A percentile compares a stretch with the other conserved stretches of the same genome.
These are phyloP conservation scores for Chloroclystis v-ata DNA, from an alignment of 2,888 invertebrate genomes.

Conservation along the genomic window DNA sequence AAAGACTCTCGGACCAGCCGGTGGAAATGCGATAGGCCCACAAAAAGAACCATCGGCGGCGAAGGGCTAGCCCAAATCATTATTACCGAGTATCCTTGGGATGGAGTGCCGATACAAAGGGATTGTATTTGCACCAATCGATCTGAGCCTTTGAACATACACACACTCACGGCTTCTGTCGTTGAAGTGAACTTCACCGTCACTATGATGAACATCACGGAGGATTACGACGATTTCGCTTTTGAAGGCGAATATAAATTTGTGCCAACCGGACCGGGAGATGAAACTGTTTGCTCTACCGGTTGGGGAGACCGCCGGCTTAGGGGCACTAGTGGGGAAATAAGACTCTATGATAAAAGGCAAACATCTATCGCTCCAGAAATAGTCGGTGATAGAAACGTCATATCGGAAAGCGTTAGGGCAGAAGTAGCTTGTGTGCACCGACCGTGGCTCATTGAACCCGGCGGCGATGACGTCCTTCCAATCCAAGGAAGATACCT, in stretches of 20 bases:
- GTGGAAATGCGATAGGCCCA: conserved; percentile 82
- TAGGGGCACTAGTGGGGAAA: conserved; percentile 85
- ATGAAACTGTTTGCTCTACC: conserved; percentile 79
- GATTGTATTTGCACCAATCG: conserved; percentile 87
- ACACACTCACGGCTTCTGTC: conserved; percentile 82
- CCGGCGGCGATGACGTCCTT: conserved; percentile 83
- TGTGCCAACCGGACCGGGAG: conserved; percentile 75
- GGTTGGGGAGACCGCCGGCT: conserved; percentile 82
- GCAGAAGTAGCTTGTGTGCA: conserved; percentile 81
- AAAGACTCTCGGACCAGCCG: conserved; percentile 82
- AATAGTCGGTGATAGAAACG: conserved; percentile 68
- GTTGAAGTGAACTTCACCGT: conserved; percentile 86
- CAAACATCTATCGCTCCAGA: conserved; percentile 63
- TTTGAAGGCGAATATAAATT: conserved; percentile 87
- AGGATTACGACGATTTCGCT: conserved; percentile 87
- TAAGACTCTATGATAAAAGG: conserved; percentile 81
- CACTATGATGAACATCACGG: conserved; percentile 87
- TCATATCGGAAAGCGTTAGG: conserved; percentile 73
- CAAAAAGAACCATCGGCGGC: conserved; percentile 63
- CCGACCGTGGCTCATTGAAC: conserved; percentile 88
- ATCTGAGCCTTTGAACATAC: conserved; percentile 80
- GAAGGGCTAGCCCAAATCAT: conserved; percentile 80
- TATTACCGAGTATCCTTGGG: conserved; percentile 84
- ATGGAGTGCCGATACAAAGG: conserved; percentile 81
- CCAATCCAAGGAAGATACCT: conserved; percentile 81